Evolutionary conservation across 2,113 vertebrate genomes (phyloP).

Genomic region (Alligator mississippiensis): DNA sequence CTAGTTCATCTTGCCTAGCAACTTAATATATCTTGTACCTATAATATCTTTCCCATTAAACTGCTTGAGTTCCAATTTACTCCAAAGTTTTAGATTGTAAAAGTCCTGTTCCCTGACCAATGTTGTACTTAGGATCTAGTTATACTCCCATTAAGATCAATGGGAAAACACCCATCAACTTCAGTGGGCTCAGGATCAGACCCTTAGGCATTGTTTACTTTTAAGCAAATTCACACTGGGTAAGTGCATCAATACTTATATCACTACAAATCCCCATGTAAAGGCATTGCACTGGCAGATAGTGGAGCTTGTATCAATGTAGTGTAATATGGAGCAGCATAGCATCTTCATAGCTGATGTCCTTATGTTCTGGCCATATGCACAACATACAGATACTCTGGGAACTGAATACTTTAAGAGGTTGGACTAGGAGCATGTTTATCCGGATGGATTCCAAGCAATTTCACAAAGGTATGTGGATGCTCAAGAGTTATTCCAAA

Average conservation of each 20-base stretch:
- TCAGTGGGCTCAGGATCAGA: not conserved
- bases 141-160: not conserved
- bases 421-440: not conserved
- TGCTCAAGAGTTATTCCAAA: not conserved
- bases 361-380: not conserved
- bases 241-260: not conserved
- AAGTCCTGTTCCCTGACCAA: not conserved
- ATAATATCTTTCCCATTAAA: not conserved
- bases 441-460: not conserved
- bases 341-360: not conserved
- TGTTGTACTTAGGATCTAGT: not conserved
- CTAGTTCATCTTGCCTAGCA: not conserved
- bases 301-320: not conserved
- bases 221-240: not conserved
- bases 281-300: not conserved
- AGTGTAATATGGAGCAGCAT: not conserved
- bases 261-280: not conserved
- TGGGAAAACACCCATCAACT: not conserved
- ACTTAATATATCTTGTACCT: not conserved
- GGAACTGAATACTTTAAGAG: too few relatives aligned
- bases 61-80: not conserved
- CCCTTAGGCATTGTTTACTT: not conserved
- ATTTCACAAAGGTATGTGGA: not conserved
- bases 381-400: not conserved
- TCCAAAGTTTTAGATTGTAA: not conserved